Evolutionary conservation across 2,113 vertebrate species (phyloP).

Genomic region (Vimba vimba): DNA sequence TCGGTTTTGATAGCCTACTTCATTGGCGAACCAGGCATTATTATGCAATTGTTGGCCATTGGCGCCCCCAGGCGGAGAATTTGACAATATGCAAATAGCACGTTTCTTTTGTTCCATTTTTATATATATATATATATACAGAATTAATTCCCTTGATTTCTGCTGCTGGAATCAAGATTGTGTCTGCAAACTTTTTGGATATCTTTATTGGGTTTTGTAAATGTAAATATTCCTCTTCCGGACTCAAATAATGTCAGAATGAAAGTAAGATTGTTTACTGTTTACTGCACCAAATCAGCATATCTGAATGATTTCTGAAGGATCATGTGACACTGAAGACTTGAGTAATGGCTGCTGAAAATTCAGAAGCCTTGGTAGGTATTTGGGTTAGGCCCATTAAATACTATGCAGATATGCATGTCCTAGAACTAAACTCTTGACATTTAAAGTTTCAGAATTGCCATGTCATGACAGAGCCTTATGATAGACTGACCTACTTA

Average conservation of each 20-base stretch:
- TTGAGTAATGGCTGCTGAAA: not conserved
- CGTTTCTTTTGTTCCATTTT: too few relatives aligned
- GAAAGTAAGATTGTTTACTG: not conserved
- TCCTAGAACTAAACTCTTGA: not conserved
- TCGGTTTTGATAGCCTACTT: not conserved
- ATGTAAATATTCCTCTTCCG: not conserved
- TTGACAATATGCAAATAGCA: not conserved
- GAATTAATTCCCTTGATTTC: not conserved
- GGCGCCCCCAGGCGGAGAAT: not conserved
- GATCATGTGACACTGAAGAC: not conserved
- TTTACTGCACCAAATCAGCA: not conserved
- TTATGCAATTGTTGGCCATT: not conserved
- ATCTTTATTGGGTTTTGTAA: not conserved
- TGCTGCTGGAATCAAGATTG: not conserved
- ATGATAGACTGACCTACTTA: slow-evolving; percentile 40
- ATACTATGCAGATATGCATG: not conserved
- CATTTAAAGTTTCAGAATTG: slow-evolving; percentile 6
- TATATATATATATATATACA: too few relatives aligned
- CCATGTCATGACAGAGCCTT: not conserved
- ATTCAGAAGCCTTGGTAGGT: not conserved
- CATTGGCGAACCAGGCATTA: too few relatives aligned
- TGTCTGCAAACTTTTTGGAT: not conserved
- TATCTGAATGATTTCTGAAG: not conserved
- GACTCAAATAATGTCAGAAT: not conserved
- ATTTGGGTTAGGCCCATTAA: not conserved